Conservation (phyloP, 2,797 vertebrate species). For the Gallirallus australis region DNA sequence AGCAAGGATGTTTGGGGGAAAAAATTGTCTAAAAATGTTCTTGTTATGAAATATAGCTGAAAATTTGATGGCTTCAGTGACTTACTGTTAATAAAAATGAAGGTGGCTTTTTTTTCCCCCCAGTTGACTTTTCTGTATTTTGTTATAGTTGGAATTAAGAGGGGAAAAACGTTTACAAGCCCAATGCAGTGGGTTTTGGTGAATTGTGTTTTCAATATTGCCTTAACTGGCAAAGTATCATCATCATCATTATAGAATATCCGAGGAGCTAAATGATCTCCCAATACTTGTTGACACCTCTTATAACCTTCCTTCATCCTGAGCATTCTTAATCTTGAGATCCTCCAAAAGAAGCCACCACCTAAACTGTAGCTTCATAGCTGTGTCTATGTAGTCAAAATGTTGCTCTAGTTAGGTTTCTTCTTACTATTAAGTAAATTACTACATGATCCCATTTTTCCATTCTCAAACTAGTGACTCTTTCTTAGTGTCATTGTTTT, state of each 20-base stretch:
- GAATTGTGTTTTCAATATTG: not conserved
- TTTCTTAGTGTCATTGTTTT: not conserved
- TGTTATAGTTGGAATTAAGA: not conserved
- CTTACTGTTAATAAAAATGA: not conserved
- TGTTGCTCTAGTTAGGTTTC: not conserved
- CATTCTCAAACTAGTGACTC: not conserved
- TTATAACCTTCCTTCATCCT: not conserved
- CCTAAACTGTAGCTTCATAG: not conserved
- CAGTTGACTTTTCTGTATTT: not conserved
- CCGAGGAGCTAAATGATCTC: not conserved
- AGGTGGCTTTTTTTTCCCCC: not conserved
- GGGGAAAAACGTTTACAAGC: not conserved
- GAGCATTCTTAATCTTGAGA: not conserved
- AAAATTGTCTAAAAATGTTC: not conserved
- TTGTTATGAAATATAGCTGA: not conserved
- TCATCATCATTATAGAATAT: not conserved
- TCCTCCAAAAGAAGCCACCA: not conserved
- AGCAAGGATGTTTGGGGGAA: not conserved
- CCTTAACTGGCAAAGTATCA: not conserved
- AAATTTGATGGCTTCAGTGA: not conserved
- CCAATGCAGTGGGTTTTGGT: not conserved
- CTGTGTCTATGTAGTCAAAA: not conserved
- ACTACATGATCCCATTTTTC: not conserved
- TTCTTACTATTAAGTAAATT: not conserved
- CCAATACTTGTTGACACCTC: not conserved